Conservation (phyloP, 2,888 invertebrate species). For the Sycophila texana region DNA sequence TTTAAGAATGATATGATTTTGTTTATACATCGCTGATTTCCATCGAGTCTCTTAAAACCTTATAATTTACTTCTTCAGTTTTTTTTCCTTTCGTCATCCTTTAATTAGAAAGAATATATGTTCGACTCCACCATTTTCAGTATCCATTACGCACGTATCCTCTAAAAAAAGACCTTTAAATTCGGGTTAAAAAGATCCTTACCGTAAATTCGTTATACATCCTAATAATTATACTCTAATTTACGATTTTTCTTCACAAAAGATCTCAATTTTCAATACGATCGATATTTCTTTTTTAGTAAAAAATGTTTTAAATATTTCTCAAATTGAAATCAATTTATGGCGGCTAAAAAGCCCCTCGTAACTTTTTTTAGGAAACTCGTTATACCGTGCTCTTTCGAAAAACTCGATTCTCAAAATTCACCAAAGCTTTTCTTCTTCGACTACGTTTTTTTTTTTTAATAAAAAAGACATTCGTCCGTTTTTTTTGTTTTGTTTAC, state of each 20-base stretch:
- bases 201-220: conserved; percentile 19
- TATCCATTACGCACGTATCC: conserved; percentile 13
- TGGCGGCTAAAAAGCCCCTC: conserved; percentile 51
- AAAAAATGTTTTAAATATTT: conserved; percentile 62
- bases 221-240: conserved; percentile 33
- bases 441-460: conserved; percentile 52
- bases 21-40: conserved; percentile 71
- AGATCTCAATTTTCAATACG: conserved; percentile 44
- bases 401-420: conserved; percentile 50
- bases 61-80: conserved; percentile 29
- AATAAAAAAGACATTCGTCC: conserved; percentile 52
- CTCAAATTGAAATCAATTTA: conserved; percentile 56
- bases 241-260: conserved; percentile 28
- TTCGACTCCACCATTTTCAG: conserved; percentile 15
- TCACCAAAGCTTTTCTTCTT: conserved; percentile 33
- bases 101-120: conserved; percentile 44
- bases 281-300: conserved; percentile 56
- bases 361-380: conserved; percentile 66
- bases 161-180: conserved; percentile 37
- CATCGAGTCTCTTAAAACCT: conserved; percentile 47
- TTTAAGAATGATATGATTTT: conserved; percentile 75
- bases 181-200: conserved; percentile 45
- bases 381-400: conserved; percentile 71
- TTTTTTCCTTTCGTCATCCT: conserved; percentile 20
- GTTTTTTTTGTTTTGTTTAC: conserved; percentile 43